phyloP scores from a whole-genome alignment of 1,140 invertebrate species.

The Pemphigus obesinymphae region DNA sequence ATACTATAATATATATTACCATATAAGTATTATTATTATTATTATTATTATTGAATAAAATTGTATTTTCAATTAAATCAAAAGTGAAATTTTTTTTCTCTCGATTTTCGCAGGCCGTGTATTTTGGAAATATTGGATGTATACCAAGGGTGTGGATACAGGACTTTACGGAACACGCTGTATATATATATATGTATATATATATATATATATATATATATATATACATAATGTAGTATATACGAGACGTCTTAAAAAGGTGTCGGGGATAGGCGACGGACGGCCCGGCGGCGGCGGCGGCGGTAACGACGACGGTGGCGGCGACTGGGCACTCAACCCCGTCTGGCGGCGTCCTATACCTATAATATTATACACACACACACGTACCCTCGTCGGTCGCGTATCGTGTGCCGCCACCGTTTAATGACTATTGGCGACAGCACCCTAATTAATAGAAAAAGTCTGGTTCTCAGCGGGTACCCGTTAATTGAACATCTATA shows the following conservation, averaged over 20 bases:
- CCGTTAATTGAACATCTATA: conserved; percentile 39
- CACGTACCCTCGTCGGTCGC: background rate
- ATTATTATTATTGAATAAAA: too few species aligned
- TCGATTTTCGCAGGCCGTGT: too few species aligned
- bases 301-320: background rate
- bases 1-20: too few species aligned
- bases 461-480: conserved; percentile 35
- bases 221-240: too few species aligned
- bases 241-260: background rate
- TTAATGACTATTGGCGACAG: conserved; percentile 41
- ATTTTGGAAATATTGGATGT: too few species aligned
- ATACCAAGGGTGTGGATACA: too few species aligned
- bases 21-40: too few species aligned
- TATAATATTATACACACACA: background rate
- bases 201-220: too few species aligned
- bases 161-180: too few species aligned
- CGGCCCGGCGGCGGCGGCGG: background rate
- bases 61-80: too few species aligned
- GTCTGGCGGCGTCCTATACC: conserved; percentile 30
- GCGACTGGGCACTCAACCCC: conserved; percentile 34
- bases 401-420: conserved; percentile 30
- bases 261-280: conserved; percentile 24
- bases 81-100: too few species aligned
- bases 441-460: conserved; percentile 42
- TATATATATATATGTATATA: too few species aligned